Evolutionary conservation across 2,888 invertebrate genomes (phyloP).

Genomic region (Odontocolon sp.): DNA sequence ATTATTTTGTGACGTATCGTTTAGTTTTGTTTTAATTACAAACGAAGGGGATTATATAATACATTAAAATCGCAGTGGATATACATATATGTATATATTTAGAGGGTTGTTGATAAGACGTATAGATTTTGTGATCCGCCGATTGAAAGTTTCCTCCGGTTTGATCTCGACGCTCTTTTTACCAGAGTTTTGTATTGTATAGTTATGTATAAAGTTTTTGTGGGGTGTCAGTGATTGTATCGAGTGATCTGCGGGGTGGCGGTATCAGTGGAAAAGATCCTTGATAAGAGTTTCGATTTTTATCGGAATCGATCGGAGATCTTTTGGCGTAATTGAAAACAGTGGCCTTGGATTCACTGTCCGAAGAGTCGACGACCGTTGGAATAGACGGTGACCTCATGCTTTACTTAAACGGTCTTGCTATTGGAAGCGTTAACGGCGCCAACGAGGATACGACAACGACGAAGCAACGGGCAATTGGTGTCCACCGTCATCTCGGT

Average conservation of each 20-base stretch:
- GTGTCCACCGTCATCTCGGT: conserved; percentile 38
- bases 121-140: conserved; percentile 8
- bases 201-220: conserved; percentile 1
- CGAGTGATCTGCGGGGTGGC: neutral
- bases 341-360: conserved; percentile 48
- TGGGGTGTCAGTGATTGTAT: conserved; percentile 8
- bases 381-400: conserved; percentile 76
- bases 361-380: conserved; percentile 72
- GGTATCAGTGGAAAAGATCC: neutral
- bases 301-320: neutral
- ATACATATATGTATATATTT: neutral
- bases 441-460: conserved; percentile 65
- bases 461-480: conserved; percentile 58
- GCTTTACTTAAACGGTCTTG: conserved; percentile 70
- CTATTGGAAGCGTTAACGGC: conserved; percentile 64
- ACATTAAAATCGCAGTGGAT: conserved; percentile 14
- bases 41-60: conserved; percentile 7
- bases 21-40: conserved; percentile 11
- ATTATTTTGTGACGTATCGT: conserved; percentile 35
- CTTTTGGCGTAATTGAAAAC: neutral
- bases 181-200: neutral
- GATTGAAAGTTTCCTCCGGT: conserved; percentile 2
- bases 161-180: conserved; percentile 7
- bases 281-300: no score
- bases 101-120: conserved; percentile 4